Conservation (phyloP, 2,888 invertebrate species). For the Cylindroiulus punctatus region DNA sequence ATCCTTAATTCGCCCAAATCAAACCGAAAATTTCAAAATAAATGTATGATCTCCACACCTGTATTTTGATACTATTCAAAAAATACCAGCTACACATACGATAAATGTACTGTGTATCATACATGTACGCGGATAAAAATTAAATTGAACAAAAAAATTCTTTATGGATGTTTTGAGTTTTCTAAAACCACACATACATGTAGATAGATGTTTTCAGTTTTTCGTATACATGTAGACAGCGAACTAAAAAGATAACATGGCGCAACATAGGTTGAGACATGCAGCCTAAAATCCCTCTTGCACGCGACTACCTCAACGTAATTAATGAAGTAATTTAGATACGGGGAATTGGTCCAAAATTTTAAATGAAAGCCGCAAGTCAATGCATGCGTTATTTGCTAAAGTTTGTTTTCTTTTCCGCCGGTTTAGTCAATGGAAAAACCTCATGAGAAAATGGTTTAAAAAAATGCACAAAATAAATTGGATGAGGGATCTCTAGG, state of each 20-base stretch:
- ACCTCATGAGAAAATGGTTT: constrained; percentile 42
- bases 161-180: not conserved
- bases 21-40: too few relatives aligned
- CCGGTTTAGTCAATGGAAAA: constrained; percentile 47
- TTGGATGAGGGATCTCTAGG: constrained; percentile 46
- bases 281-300: constrained; percentile 36
- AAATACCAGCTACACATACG: too few relatives aligned
- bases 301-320: constrained; percentile 41
- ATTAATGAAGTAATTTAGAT: constrained; percentile 51
- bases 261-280: not conserved
- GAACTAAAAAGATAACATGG: not conserved
- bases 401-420: constrained; percentile 49
- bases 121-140: too few relatives aligned
- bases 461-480: constrained; percentile 39
- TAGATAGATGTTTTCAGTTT: not conserved
- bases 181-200: not conserved
- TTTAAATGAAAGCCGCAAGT: constrained; percentile 50
- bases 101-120: too few relatives aligned
- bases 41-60: too few relatives aligned
- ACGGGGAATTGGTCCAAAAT: constrained; percentile 38
- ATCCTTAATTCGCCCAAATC: too few relatives aligned
- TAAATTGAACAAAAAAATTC: not conserved
- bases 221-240: not conserved
- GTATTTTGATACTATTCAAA: too few relatives aligned
- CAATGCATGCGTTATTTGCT: constrained; percentile 46